Percentiles rank a stretch among this genome's conserved stretches.
These are phyloP conservation scores for Yponomeuta malinellus DNA, from an alignment of 2,888 invertebrate genomes.

Conservation along the genomic window DNA sequence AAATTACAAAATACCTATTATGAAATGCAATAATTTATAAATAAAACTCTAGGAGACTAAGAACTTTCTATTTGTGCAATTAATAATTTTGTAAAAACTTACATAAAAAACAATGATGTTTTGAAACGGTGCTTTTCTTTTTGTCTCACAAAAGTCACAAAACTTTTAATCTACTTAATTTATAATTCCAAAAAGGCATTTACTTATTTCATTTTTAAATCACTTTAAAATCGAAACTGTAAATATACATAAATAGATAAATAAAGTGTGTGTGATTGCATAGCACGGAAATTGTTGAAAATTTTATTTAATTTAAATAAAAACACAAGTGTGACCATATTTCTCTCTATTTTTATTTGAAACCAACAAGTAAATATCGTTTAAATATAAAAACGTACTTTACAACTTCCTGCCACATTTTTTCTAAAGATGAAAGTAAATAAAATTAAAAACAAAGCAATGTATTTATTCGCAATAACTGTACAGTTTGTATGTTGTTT, in stretches of 20 bases:
- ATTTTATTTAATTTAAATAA: background rate
- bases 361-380: no score
- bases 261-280: background rate
- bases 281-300: background rate
- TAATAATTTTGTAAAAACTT: background rate
- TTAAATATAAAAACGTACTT: no score
- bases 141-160: background rate
- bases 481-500: slow-evolving; percentile 55
- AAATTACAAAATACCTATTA: background rate
- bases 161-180: slow-evolving; percentile 8
- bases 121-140: slow-evolving; percentile 10
- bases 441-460: slow-evolving; percentile 40
- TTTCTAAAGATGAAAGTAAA: slow-evolving; percentile 17
- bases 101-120: background rate
- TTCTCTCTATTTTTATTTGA: no score
- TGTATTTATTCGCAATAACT: slow-evolving; percentile 70
- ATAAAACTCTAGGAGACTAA: background rate
- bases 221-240: slow-evolving; percentile 6
- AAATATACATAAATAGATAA: slow-evolving; percentile 2
- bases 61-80: slow-evolving; percentile 4
- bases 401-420: slow-evolving; percentile 33
- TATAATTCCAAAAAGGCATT: slow-evolving; percentile 60
- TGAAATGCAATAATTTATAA: slow-evolving; percentile 4
- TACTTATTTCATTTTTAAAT: slow-evolving; percentile 33
- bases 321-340: background rate